These are phyloP conservation scores for Staurois parvus DNA, from an alignment of 2,797 vertebrate genomes.

Conservation along the genomic window DNA sequence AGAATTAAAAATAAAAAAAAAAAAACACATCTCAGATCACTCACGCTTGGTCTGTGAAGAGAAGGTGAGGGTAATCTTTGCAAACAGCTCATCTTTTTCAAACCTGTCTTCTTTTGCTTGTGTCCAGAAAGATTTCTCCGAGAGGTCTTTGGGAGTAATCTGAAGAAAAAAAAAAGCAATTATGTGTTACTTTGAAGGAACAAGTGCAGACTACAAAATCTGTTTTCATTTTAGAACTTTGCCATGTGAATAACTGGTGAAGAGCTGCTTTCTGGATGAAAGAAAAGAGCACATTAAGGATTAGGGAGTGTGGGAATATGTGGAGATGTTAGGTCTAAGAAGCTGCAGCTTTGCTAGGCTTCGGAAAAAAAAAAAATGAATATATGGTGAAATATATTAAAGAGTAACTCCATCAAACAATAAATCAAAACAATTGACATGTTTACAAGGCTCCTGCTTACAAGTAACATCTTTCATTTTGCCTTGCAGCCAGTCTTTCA, in stretches of 20 bases:
- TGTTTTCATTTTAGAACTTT: slow-evolving; percentile 40
- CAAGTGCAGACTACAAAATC: slow-evolving; percentile 33
- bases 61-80: slow-evolving; percentile 87
- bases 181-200: slow-evolving; percentile 51
- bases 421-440: too few relatives aligned
- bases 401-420: background rate
- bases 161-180: slow-evolving; percentile 64
- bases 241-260: slow-evolving; percentile 37
- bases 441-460: too few relatives aligned
- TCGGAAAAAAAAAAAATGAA: background rate
- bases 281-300: slow-evolving; percentile 13
- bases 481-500: too few relatives aligned
- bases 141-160: slow-evolving; percentile 85
- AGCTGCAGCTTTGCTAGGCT: slow-evolving; percentile 21
- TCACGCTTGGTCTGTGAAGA: slow-evolving; percentile 88
- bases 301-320: slow-evolving; percentile 12
- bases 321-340: slow-evolving; percentile 14
- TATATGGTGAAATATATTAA: background rate
- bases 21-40: slow-evolving; percentile 67
- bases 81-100: slow-evolving; percentile 88
- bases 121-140: slow-evolving; percentile 87
- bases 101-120: slow-evolving; percentile 83
- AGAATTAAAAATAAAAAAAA: background rate
- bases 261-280: slow-evolving; percentile 39
- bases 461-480: too few relatives aligned